A percentile compares a stretch with the other conserved stretches of the same genome.
phyloP scores from a whole-genome alignment of 2,113 vertebrate species.

The Sebastes fasciatus region DNA sequence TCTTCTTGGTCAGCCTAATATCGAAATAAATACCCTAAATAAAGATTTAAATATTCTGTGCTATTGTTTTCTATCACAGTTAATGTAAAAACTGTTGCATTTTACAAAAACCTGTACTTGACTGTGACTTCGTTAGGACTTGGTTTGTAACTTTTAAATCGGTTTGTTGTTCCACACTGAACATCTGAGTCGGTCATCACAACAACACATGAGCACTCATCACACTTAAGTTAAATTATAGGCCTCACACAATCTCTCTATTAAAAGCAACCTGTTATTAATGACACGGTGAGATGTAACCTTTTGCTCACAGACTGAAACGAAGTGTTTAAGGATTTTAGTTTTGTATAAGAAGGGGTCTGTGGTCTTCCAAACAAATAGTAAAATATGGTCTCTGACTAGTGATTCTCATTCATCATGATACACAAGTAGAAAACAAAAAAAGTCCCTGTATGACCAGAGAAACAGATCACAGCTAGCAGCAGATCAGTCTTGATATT shows the following conservation, averaged over 20 bases:
- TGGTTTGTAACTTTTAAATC: neutral
- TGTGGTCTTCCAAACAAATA: neutral
- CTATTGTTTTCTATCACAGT: neutral
- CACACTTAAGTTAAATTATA: neutral
- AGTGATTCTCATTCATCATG: neutral
- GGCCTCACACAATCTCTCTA: neutral
- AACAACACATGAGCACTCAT: neutral
- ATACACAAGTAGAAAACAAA: neutral
- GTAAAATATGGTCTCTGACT: neutral
- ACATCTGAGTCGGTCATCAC: neutral
- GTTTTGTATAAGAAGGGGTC: neutral
- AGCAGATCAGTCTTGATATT: constrained; percentile 1
- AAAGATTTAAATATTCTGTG: neutral
- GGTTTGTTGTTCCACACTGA: neutral
- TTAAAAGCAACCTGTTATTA: constrained; percentile 4
- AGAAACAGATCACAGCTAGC: neutral
- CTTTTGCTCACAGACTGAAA: neutral
- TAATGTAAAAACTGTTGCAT: neutral
- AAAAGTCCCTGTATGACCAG: neutral
- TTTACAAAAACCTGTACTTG: neutral
- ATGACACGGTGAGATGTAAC: neutral
- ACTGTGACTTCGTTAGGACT: neutral
- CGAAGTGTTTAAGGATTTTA: neutral
- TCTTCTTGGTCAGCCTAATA: neutral
- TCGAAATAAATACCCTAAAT: neutral